These are phyloP conservation scores for Xiphophorus hellerii DNA, from an alignment of 2,113 vertebrate species.

Conservation along the genomic window DNA sequence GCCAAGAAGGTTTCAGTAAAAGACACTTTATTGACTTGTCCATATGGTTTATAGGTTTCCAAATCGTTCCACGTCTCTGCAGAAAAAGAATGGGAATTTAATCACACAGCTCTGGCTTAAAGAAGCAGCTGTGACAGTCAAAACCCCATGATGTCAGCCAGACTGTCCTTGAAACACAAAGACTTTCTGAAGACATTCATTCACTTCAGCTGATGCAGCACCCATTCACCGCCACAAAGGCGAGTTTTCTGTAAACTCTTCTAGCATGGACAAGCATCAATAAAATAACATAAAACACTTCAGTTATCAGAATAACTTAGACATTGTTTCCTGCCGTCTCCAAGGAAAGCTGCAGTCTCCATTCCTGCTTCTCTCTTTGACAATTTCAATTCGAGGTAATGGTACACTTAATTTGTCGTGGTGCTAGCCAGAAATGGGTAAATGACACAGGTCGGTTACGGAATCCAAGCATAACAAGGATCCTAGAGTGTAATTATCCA, in stretches of 20 bases:
- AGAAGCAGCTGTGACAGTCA: conserved; percentile 68
- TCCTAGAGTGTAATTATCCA: conserved; percentile 69
- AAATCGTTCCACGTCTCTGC: conserved; percentile 60
- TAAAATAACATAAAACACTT: conserved; percentile 22
- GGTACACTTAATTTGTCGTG: conserved; percentile 48
- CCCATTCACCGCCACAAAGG: conserved; percentile 40
- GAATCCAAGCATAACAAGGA: conserved; percentile 43
- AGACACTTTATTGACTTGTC: conserved; percentile 65
- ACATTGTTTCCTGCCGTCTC: conserved; percentile 23
- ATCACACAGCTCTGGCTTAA: conserved; percentile 68
- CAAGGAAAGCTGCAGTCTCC: not conserved
- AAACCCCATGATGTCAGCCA: conserved; percentile 66
- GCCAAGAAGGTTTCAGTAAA: conserved; percentile 46
- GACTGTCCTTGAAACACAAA: conserved; percentile 74
- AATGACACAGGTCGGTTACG: conserved; percentile 47
- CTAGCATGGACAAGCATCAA: conserved; percentile 16
- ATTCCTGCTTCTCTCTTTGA: conserved; percentile 15
- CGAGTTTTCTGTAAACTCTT: conserved; percentile 31
- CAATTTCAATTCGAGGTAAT: conserved; percentile 35
- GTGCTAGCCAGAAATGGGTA: conserved; percentile 31
- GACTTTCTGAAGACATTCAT: conserved; percentile 65
- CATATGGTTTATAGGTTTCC: conserved; percentile 68
- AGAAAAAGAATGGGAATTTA: conserved; percentile 65
- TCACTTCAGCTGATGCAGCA: conserved; percentile 47
- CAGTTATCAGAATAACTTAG: conserved; percentile 43